Percentiles rank a stretch among this genome's conserved stretches.
Conservation (phyloP, 2,888 invertebrate genomes). For the Polydrusus pterygomalis region DNA sequence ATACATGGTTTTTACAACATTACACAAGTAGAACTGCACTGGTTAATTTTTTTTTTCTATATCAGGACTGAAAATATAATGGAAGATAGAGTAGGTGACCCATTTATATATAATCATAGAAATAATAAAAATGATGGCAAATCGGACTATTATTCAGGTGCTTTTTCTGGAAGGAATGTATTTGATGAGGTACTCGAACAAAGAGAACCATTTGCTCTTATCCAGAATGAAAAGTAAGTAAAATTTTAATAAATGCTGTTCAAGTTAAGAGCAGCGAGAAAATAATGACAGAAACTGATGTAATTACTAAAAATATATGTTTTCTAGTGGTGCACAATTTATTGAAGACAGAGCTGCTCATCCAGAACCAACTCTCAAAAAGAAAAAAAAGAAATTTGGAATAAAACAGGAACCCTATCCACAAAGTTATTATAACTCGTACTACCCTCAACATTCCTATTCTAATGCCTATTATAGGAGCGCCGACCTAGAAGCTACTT, state of each 20-base stretch:
- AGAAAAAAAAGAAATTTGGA: not conserved
- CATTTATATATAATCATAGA: not conserved
- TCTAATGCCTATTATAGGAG: not conserved
- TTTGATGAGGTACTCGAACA: conserved; percentile 29
- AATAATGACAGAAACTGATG: too few species aligned
- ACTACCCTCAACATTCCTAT: not conserved
- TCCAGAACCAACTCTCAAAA: too few species aligned
- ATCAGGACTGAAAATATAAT: not conserved
- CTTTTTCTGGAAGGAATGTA: conserved; percentile 34
- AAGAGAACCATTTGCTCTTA: not conserved
- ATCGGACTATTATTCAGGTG: conserved; percentile 15
- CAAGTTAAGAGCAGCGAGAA: too few species aligned
- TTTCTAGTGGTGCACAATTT: too few species aligned
- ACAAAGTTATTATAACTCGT: not conserved
- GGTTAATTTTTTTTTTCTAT: not conserved
- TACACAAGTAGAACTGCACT: too few species aligned
- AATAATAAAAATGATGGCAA: not conserved
- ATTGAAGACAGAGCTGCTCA: conserved; percentile 16
- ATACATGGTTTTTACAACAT: too few species aligned
- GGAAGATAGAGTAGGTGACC: conserved; percentile 10
- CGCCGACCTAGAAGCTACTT: not conserved
- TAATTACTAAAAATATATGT: too few species aligned
- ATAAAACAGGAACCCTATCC: not conserved
- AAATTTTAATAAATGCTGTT: not conserved
- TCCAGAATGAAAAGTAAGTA: conserved; percentile 23